A percentile compares a stretch with the other conserved stretches of the same genome.
Evolutionary conservation across 2,113 vertebrate genomes (phyloP).

Genomic region (Phylloscopus trochiloides): DNA sequence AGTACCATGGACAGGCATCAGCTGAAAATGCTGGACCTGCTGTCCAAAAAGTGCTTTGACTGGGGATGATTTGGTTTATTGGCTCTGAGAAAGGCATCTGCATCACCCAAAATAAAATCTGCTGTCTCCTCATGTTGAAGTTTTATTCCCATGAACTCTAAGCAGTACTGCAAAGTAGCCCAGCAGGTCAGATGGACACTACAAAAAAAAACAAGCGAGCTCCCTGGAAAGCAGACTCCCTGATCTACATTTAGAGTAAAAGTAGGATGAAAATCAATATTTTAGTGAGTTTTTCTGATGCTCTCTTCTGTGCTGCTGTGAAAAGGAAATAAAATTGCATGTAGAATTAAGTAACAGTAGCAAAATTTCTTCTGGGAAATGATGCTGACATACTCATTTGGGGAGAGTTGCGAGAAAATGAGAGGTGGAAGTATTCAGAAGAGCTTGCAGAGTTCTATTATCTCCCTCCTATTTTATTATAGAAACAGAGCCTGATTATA

Average conservation of each 20-base stretch:
- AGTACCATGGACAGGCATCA: neutral
- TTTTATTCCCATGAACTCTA: neutral
- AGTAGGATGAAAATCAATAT: neutral
- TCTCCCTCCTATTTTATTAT: neutral
- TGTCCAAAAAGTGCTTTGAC: neutral
- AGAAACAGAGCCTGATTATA: neutral
- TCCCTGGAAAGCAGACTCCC: neutral
- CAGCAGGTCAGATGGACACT: neutral
- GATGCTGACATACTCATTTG: neutral
- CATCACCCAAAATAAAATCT: neutral
- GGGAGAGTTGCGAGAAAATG: neutral
- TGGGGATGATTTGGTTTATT: neutral
- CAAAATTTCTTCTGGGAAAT: neutral
- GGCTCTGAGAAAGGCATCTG: neutral
- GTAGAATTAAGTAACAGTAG: neutral
- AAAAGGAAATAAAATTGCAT: neutral
- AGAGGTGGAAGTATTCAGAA: neutral
- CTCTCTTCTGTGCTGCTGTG: neutral
- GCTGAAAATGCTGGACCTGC: neutral
- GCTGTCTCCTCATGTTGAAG: neutral
- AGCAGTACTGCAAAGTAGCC: neutral
- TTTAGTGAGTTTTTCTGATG: neutral
- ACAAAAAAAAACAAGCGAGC: neutral
- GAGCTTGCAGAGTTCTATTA: neutral
- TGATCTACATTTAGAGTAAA: neutral